A percentile compares a stretch with the other conserved stretches of the same genome.
These are phyloP conservation scores for Brachypodius melanocephalos DNA, from an alignment of 2,113 vertebrate species.

Conservation along the genomic window DNA sequence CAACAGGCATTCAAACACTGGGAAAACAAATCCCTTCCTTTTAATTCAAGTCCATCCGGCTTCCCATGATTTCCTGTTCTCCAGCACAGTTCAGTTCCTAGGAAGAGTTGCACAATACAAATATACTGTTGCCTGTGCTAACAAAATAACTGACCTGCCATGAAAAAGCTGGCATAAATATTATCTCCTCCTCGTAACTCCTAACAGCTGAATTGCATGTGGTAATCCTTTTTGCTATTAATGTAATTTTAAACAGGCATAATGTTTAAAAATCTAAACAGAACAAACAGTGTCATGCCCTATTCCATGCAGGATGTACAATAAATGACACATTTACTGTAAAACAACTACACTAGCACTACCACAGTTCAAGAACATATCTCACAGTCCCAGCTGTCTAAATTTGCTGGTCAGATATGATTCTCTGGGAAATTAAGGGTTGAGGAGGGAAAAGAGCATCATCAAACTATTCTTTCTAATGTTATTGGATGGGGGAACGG, in stretches of 20 bases:
- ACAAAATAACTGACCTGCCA: conserved; percentile 36
- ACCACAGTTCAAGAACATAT: neutral
- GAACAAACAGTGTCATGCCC: neutral
- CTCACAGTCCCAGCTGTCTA: neutral
- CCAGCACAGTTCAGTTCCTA: conserved; percentile 31
- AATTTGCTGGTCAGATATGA: neutral
- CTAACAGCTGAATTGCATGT: neutral
- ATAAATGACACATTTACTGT: neutral
- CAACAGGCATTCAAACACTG: neutral
- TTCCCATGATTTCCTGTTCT: conserved; percentile 50
- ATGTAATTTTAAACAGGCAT: neutral
- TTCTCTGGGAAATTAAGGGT: neutral
- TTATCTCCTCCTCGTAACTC: neutral
- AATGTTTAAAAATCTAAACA: neutral
- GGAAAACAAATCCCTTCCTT: conserved; percentile 33
- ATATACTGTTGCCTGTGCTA: conserved; percentile 14
- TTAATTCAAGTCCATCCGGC: conserved; percentile 27
- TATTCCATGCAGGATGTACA: neutral
- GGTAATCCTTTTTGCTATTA: neutral
- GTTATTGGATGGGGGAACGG: neutral
- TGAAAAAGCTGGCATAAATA: conserved; percentile 11
- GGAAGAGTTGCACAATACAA: conserved; percentile 53
- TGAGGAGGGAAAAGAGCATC: neutral
- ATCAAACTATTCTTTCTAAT: neutral
- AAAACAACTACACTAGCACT: neutral